Evolutionary conservation across 1,140 invertebrate genomes (phyloP), one percentile per base, ranked within the genome.

Genomic region (Parasteatoda tepidariorum): DNA sequence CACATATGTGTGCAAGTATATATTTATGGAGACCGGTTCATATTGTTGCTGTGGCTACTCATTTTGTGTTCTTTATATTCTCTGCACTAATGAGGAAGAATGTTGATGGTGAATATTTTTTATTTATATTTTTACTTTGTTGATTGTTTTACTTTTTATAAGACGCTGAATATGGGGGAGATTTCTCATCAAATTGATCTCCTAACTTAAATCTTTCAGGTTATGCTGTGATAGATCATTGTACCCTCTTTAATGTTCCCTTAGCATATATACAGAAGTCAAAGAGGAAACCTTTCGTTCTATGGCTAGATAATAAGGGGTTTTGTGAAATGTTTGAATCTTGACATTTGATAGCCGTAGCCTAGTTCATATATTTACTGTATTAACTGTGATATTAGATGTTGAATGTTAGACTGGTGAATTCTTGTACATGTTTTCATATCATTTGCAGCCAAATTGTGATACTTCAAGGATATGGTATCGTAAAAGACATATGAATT

Each of bases 331-430:
- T 62, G 28, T 24, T 31, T 30, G 73, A 64, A 41, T 62, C 67
- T 66, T 64, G 62, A 67, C 75, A 67, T 78, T 78, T 78, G 62
- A 78, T 78, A 78, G 75, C 62, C 6, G 62, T 78, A 78, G 75
- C 30, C 30, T 78, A 67, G 48, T 78, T 61, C 38, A 13, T 78
- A 78, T 82, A 71, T 71, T 82, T 82, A 82, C 78, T 82, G 78
- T 82, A 82, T 82, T 82, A 82, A 82, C 78, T 82, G 78, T 82
- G 78, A 82, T 82, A 82, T 82, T 82, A 82, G 78, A 64, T 82
- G 78, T 82, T 70, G 66, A 41, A 48, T 82, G 76, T 66, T 82
- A 18, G 31, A 71, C 48, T 55, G 73, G 31, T 64, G 55, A 48
- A 30, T 64, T 55, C n/a, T 33, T 78, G 62, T 71, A 71, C 41